Evolutionary conservation across 1,140 invertebrate species (phyloP), one percentile per base, ranked within the genome.

Genomic region (Macrobrachium nipponense): DNA sequence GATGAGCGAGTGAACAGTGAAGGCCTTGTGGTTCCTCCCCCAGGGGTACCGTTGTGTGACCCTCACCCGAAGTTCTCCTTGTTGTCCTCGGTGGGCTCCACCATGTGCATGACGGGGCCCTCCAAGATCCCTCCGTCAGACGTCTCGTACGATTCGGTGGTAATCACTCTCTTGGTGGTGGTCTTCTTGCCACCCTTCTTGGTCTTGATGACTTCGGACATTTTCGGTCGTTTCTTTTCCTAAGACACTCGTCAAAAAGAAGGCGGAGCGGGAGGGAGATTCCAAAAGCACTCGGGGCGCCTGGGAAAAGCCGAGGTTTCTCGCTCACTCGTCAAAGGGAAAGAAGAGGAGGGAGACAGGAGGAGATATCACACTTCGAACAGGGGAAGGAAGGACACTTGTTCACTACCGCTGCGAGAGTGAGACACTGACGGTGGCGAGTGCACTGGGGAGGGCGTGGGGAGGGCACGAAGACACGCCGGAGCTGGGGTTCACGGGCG

Each of bases 61-160:
- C 51, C 51, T 51, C 36, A 70, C 68, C 68, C 68, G 68, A 70
- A 43, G 68, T 70, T 70, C 68, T 70, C 68, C 68, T 70, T 70
- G 20, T 70, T 70, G 14, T 70, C 68, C 68, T 43, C 68, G 20
- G 23, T 70, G 20, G 68, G 14, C 68, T 70, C 68, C 68, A 70
- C 68, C 23, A 70, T 70, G 23, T 70, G 23, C 68, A 70, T 70
- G 23, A 70, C 20, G 12, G 68, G 68, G 5, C 68, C 68, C 68
- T 70, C 68, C 68, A 70, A 2, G 5, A 70, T 23, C 0, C 68
- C 68, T 70, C 68, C 68, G 17, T 70, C 68, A 51, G 51, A 51
- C 4, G 68, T 5, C 68, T 70, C 68, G 68, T 14, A n/a, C 7
- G 68, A 14, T 27, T 70, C 68, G 68, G 68, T 70, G 23, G 68